Evolutionary conservation across 1,140 invertebrate species (phyloP).

Genomic region (Temnothorax nylanderi): DNA sequence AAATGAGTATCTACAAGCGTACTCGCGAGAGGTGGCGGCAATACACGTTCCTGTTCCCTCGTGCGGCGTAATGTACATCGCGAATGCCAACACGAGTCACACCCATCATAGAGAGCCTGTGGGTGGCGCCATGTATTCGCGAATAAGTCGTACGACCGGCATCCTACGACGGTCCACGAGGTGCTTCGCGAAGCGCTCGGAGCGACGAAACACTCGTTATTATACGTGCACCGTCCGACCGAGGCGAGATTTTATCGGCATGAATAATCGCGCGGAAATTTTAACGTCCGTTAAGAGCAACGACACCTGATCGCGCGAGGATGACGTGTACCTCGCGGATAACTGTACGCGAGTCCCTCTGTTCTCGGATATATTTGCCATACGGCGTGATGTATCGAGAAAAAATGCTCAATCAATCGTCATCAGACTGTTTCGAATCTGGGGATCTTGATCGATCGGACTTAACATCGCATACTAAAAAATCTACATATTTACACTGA

Average conservation of each 20-base stretch:
- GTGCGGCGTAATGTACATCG: conserved; percentile 70
- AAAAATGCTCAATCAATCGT: conserved; percentile 5
- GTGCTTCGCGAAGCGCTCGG: conserved; percentile 28
- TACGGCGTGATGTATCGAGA: background rate
- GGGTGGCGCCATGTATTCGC: conserved; percentile 72
- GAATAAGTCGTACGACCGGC: conserved; percentile 67
- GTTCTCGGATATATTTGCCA: background rate
- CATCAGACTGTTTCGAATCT: background rate
- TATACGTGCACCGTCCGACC: conserved; percentile 38
- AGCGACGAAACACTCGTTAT: conserved; percentile 46
- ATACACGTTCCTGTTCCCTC: conserved; percentile 62
- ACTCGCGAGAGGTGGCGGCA: conserved; percentile 55
- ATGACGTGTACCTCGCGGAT: conserved; percentile 29
- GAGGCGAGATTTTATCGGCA: conserved; percentile 53
- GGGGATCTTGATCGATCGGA: background rate
- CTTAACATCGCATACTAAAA: background rate
- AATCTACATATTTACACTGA: background rate
- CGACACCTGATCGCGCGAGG: conserved; percentile 38
- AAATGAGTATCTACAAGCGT: conserved; percentile 50
- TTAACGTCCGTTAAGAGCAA: conserved; percentile 56
- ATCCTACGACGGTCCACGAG: conserved; percentile 43
- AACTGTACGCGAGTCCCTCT: conserved; percentile 23
- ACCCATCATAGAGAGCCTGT: conserved; percentile 74
- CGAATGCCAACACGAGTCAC: conserved; percentile 76
- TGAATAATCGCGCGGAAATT: conserved; percentile 56